Evolutionary conservation across 2,888 invertebrate species (phyloP), one percentile per base, ranked within the genome.

Genomic region (Antheraea assamensis): DNA sequence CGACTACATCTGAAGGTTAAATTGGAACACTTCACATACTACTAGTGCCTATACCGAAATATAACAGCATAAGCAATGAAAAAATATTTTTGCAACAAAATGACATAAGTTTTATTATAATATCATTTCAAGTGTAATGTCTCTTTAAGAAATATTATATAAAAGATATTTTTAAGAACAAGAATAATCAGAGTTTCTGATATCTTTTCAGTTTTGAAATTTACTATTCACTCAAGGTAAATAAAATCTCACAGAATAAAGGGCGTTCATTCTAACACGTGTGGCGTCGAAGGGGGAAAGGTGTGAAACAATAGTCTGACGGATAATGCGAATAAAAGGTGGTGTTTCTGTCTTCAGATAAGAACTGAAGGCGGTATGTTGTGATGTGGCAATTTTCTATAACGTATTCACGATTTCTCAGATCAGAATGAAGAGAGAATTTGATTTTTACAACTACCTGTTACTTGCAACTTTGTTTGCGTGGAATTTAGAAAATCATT

Each of bases 281-380:
- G 81, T 82, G 78, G 79, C 80, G 82, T 78, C 82, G 81, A 83
- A 78, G 82, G 83, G 81, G 85, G 84, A 86, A 86, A 84, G 82
- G 83, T 78, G 81, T 81, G 83, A 85, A 86, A 90, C 87, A 90
- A 89, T 88, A 87, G 82, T 78, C 79, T 79, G 79, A 78, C 82
- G 83, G 84, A 89, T 87, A 88, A 88, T 87, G 85, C 81, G 83
- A 83, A 86, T 83, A 80, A 85, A 84, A 83, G 82, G 83, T 84
- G 81, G 84, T 82, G 68, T 68, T 68, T 68, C 21, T n/a, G 68
- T 68, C 68, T 82, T 78, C 74, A 75, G 78, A 71, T 71, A 70
- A 72, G 73, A 75, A 74, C 15, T 21, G 71, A 76, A 80, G 78
- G 75, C 72, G 74, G 64, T 73, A 64, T 24, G 66, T 70, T n/a